Percentiles rank a stretch among this genome's conserved stretches.
These are phyloP conservation scores for Limnodromus scolopaceus DNA, from an alignment of 2,797 vertebrate species.

Conservation along the genomic window DNA sequence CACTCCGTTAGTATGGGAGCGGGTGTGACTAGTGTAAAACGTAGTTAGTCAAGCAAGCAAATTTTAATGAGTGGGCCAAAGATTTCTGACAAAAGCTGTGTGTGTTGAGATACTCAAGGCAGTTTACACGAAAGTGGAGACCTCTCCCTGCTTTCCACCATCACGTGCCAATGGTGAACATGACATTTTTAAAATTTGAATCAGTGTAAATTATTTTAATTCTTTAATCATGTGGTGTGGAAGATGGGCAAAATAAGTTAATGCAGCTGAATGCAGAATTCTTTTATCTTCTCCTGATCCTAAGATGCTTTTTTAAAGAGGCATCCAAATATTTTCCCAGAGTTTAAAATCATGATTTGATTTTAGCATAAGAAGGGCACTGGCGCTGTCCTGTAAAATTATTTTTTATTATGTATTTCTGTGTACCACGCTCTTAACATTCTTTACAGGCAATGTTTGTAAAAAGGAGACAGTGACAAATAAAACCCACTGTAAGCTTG, in stretches of 20 bases:
- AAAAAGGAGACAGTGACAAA: constrained; percentile 7
- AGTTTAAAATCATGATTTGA: not conserved
- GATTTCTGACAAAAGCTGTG: not conserved
- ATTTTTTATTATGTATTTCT: not conserved
- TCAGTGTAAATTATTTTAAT: not conserved
- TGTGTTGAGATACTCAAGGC: not conserved
- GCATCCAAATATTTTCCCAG: not conserved
- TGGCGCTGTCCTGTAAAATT: not conserved
- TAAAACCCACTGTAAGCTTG: not conserved
- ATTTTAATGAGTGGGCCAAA: not conserved
- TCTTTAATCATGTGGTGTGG: not conserved
- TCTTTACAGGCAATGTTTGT: not conserved
- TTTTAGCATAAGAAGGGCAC: not conserved
- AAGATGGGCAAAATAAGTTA: not conserved
- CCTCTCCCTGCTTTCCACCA: not conserved
- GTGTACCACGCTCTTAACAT: not conserved
- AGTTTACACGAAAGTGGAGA: not conserved
- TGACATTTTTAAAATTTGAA: not conserved
- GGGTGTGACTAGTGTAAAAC: not conserved
- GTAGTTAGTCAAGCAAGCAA: not conserved
- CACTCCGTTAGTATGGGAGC: not conserved
- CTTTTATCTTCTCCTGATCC: not conserved
- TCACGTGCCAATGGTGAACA: not conserved
- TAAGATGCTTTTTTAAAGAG: not conserved
- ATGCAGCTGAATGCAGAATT: not conserved